Evolutionary conservation across 2,888 invertebrate species (phyloP).

Genomic region (Empis livida): DNA sequence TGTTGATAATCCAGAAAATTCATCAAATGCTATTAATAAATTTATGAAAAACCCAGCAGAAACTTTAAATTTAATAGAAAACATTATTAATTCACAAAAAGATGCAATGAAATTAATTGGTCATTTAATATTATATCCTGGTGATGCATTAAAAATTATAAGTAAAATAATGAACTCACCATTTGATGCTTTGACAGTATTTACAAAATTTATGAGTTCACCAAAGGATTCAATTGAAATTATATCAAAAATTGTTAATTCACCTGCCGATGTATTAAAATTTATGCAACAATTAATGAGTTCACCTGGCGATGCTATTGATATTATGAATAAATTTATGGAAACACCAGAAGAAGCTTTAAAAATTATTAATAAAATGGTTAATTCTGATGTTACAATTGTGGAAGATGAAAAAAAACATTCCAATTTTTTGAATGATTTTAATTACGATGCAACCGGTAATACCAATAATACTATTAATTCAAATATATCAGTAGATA

Average conservation of each 20-base stretch:
- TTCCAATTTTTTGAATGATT: neutral
- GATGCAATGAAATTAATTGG: constrained; percentile 33
- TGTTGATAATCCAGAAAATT: constrained; percentile 30
- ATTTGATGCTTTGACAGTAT: constrained; percentile 35
- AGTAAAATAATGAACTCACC: constrained; percentile 37
- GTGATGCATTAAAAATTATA: constrained; percentile 35
- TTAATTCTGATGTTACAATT: constrained; percentile 19
- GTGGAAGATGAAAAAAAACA: constrained; percentile 10
- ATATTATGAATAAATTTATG: constrained; percentile 37
- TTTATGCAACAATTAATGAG: constrained; percentile 34
- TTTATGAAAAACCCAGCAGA: constrained; percentile 32
- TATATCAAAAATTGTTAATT: constrained; percentile 34
- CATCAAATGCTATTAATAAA: constrained; percentile 31
- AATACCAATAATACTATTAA: neutral
- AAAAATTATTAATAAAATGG: constrained; percentile 31
- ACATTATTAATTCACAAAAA: constrained; percentile 31
- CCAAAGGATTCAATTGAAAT: constrained; percentile 37
- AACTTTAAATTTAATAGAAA: constrained; percentile 28
- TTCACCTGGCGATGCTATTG: constrained; percentile 34
- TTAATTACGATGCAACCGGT: neutral
- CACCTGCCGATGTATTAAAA: constrained; percentile 33
- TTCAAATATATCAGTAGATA: constrained; percentile 11
- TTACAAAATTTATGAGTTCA: constrained; percentile 36
- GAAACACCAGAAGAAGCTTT: constrained; percentile 35
- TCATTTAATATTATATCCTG: constrained; percentile 33